Evolutionary conservation across 2,113 vertebrate species (phyloP), one percentile per base, ranked within the genome.

Genomic region (Alaudala cheleensis): DNA sequence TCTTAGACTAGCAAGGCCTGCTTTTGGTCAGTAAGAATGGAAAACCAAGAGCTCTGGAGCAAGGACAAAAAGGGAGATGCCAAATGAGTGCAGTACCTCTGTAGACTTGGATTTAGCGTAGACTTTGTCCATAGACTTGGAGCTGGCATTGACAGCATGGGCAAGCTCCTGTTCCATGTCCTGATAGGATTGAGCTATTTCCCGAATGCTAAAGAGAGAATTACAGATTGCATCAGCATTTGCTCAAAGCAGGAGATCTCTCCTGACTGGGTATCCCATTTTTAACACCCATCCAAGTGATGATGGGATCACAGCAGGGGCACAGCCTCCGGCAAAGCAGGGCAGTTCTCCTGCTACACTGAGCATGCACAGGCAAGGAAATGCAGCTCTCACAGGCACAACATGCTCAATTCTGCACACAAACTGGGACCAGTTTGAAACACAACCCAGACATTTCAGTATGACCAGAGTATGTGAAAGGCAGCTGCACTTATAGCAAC

Each of bases 91-190:
- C 92, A 92, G 13, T 97, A 99, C 99, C 98, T 98, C 98, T 14
- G 98, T 79, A 90, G 97, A 97, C 77, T 99, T 98, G 93, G 99
- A 98, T 97, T 98, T 98, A 72, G 98, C 98, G 33, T 99, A 99
- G 88, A 99, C 99, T 17, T 98, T 98, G 74, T 99, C 99, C 99
- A 99, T 99, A 93, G 99, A 98, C 96, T 99, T 99, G 44, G 98
- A 98, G 97, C 99, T 99, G 97, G 99, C 99, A 22, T 99, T 99
- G 96, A 99, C 99, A 2, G 99, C 99, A 12, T 99, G 99, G 49
- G 99, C 99, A 37, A 99, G 98, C 94, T 99, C 99, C 97, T 99
- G 99, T 78, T 99, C 99, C 98, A 99, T 96, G 64, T 98, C 98
- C 67, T 97, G 98, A 79, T 98, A 99, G 45, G 98, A 98, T 25